Evolutionary conservation across 2,113 vertebrate species (phyloP).

Genomic region (Hemichromis elongatus): DNA sequence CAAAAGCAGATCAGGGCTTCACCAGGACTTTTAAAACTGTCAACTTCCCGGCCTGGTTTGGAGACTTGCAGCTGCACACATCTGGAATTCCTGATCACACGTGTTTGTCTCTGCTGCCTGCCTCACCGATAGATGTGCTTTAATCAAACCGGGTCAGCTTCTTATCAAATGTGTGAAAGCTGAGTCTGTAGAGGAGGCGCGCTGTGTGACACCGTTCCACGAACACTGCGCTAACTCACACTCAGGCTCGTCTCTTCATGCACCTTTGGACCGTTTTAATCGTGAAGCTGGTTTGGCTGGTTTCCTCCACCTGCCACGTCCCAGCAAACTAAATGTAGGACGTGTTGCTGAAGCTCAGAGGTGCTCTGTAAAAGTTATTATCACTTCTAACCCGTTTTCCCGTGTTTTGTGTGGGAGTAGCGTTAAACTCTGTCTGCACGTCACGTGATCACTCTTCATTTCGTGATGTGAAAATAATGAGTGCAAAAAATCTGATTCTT

Average conservation of each 20-base stretch:
- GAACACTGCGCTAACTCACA: too few relatives aligned
- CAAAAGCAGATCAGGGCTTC: not conserved
- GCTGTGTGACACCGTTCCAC: not conserved
- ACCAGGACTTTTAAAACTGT: not conserved
- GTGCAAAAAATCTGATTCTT: not conserved
- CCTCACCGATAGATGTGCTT: not conserved
- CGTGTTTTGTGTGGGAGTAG: not conserved
- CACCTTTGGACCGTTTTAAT: not conserved
- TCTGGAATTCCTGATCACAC: not conserved
- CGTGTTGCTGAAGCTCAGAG: not conserved
- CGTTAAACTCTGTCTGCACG: not conserved
- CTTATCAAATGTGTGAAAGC: not conserved
- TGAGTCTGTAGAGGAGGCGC: not conserved
- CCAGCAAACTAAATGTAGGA: not conserved
- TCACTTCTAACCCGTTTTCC: not conserved
- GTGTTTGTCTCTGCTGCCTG: not conserved
- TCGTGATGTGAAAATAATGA: not conserved
- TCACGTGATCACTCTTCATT: not conserved
- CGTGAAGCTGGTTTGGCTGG: not conserved
- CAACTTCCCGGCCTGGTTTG: not conserved
- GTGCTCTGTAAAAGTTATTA: not conserved
- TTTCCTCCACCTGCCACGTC: not conserved
- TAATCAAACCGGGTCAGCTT: not conserved
- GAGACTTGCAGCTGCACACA: not conserved
- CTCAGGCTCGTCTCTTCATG: not conserved